Evolutionary conservation across 2,797 vertebrate species (phyloP).

Genomic region (Crocodylus rhombifer): DNA sequence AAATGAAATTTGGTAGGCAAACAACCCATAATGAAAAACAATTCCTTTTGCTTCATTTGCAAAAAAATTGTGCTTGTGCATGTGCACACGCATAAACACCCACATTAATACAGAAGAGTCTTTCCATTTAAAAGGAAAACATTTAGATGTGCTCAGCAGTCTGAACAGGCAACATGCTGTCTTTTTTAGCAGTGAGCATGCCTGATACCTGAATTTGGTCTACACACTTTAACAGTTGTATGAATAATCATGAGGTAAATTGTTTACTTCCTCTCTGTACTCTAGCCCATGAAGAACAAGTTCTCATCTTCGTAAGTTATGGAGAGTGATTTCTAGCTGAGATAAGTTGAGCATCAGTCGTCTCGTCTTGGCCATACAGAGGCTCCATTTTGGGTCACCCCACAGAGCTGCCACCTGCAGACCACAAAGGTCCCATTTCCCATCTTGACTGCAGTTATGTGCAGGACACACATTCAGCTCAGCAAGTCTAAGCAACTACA

Average conservation of each 20-base stretch:
- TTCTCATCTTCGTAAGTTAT: neutral
- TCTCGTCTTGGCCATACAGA: neutral
- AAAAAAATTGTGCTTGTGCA: neutral
- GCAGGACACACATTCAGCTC: neutral
- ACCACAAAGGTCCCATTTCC: fast-evolving
- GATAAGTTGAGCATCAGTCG: neutral
- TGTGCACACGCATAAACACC: neutral
- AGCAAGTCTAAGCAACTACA: neutral
- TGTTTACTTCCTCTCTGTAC: slow-evolving; percentile 26
- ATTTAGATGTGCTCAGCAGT: slow-evolving; percentile 73
- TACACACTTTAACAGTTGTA: slow-evolving; percentile 11
- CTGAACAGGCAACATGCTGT: slow-evolving; percentile 23
- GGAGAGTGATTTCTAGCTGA: slow-evolving; percentile 15
- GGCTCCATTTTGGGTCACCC: slow-evolving; percentile 19
- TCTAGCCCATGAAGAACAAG: slow-evolving; percentile 47
- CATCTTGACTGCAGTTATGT: neutral
- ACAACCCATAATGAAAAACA: slow-evolving; percentile 73
- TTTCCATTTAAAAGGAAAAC: slow-evolving; percentile 64
- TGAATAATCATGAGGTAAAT: slow-evolving; percentile 41
- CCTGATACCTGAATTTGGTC: slow-evolving; percentile 23
- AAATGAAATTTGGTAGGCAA: slow-evolving; percentile 74
- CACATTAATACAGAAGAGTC: slow-evolving; percentile 59
- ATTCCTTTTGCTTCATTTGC: slow-evolving; percentile 63
- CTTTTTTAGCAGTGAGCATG: slow-evolving; percentile 22
- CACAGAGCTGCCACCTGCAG: slow-evolving; percentile 37